phyloP scores from a whole-genome alignment of 2,113 vertebrate species.

The Taurulus bubalis region DNA sequence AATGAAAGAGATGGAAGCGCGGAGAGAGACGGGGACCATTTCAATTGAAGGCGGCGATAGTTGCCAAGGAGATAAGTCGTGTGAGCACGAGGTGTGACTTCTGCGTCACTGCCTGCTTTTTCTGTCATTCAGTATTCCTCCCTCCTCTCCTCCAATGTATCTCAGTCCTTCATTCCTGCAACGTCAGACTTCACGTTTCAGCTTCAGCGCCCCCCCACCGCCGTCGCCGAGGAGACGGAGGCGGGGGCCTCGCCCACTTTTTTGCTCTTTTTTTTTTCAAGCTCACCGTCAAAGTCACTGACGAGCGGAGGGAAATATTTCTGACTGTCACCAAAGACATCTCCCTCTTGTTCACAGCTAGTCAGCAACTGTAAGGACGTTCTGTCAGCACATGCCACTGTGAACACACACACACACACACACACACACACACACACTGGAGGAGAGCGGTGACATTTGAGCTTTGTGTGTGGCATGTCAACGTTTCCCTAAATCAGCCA shows the following conservation, averaged over 20 bases:
- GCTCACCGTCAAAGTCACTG: conserved; percentile 66
- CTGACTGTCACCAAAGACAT: conserved; percentile 49
- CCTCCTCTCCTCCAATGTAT: conserved; percentile 25
- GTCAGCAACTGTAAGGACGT: conserved; percentile 61
- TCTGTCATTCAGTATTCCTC: conserved; percentile 49
- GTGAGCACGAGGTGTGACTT: conserved; percentile 70
- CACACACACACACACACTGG: conserved; percentile 35
- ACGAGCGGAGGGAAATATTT: conserved; percentile 43
- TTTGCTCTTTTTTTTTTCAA: conserved; percentile 41
- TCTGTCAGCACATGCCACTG: conserved; percentile 64
- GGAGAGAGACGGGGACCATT: conserved; percentile 31
- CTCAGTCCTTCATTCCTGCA: conserved; percentile 3
- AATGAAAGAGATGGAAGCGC: conserved; percentile 60
- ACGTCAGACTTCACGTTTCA: conserved; percentile 46
- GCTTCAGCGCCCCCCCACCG: neutral
- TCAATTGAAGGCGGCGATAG: conserved; percentile 59
- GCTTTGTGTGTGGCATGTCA: conserved; percentile 45
- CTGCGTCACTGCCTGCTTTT: conserved; percentile 46
- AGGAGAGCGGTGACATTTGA: conserved; percentile 62
- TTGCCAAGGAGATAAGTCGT: conserved; percentile 79
- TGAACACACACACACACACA: conserved; percentile 7
- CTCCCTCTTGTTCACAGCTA: conserved; percentile 56
- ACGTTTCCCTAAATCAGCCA: conserved; percentile 28
- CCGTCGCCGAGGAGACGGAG: conserved; percentile 36
- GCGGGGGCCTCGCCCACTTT: conserved; percentile 15